Evolutionary conservation across 2,113 vertebrate species (phyloP).

Genomic region (Pachyramphus minor): DNA sequence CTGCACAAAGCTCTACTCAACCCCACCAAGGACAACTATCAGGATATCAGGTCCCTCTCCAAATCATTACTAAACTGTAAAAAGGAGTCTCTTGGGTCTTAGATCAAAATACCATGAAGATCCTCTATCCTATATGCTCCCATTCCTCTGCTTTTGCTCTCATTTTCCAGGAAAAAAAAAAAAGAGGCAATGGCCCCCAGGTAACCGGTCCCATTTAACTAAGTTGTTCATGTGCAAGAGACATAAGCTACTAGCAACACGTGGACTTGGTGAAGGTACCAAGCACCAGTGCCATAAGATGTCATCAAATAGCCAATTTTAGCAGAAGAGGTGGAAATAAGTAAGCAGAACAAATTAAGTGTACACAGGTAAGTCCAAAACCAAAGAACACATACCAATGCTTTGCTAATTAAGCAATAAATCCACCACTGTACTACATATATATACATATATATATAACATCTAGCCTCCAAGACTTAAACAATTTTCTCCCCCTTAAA

Average conservation of each 20-base stretch:
- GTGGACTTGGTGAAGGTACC: neutral
- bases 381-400: neutral
- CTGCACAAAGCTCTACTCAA: neutral
- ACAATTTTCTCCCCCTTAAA: neutral
- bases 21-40: neutral
- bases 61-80: neutral
- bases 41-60: neutral
- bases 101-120: neutral
- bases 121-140: neutral
- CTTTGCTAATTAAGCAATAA: neutral
- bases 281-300: neutral
- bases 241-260: neutral
- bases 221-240: neutral
- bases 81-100: neutral
- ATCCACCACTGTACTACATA: neutral
- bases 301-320: neutral
- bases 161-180: neutral
- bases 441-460: neutral
- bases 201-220: neutral
- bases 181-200: neutral
- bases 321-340: neutral
- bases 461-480: neutral
- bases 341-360: neutral
- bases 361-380: neutral
- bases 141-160: neutral